Conservation (phyloP, 1,140 invertebrate species). For the Zaprionus vittiger region DNA sequence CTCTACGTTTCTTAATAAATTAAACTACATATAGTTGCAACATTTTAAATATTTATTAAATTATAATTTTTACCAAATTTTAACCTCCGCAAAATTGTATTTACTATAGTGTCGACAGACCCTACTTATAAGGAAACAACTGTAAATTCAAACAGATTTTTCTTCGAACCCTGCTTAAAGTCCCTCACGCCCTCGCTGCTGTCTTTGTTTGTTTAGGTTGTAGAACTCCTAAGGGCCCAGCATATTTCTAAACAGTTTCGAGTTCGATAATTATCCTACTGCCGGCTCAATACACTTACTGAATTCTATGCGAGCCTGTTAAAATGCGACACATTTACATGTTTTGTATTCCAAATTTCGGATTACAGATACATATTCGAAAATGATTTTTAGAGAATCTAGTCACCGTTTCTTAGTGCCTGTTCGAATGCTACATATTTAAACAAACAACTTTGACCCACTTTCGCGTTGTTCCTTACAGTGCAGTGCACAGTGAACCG, state of each 20-base stretch:
- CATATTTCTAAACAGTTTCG: constrained; percentile 18
- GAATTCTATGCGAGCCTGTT: constrained; percentile 39
- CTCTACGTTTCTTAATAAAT: no score
- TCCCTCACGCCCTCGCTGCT: constrained; percentile 23
- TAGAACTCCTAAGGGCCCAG: constrained; percentile 24
- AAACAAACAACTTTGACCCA: not conserved
- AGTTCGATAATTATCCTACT: not conserved
- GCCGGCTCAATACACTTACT: not conserved
- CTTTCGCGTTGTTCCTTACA: not conserved
- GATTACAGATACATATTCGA: not conserved
- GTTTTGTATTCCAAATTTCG: constrained; percentile 14
- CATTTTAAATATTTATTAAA: not conserved
- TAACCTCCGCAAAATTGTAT: no score
- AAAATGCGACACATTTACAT: constrained; percentile 56
- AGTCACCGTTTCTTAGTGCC: not conserved
- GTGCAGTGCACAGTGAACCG: constrained; percentile 3
- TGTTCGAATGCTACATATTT: constrained; percentile 11
- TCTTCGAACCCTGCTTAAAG: not conserved
- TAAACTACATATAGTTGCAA: not conserved
- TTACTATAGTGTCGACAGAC: not conserved
- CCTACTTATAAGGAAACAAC: not conserved
- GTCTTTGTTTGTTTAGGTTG: constrained; percentile 58
- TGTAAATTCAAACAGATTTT: not conserved
- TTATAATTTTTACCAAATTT: no score
- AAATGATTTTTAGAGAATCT: not conserved